Evolutionary conservation across 2,888 invertebrate species (phyloP).

Genomic region (Drosophila flavopinicola): DNA sequence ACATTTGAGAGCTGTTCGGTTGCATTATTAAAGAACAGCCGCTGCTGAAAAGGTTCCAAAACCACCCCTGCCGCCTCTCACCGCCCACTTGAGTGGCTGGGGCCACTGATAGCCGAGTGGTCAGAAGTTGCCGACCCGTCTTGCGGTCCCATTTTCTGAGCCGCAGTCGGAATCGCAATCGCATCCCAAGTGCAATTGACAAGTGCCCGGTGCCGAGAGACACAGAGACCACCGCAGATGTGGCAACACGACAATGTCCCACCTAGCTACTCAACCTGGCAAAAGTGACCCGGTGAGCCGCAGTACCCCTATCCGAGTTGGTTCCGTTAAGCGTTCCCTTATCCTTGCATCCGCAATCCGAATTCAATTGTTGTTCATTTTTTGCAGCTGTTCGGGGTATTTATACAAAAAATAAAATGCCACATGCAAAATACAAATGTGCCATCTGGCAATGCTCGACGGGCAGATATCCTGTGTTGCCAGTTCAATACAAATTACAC

Average conservation of each 20-base stretch:
- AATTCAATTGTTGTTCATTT: constrained; percentile 43
- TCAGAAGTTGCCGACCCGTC: constrained; percentile 22
- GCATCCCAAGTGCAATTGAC: constrained; percentile 50
- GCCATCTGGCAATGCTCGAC: neutral
- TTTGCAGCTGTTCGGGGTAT: constrained; percentile 30
- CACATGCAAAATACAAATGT: constrained; percentile 2
- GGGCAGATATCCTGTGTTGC: neutral
- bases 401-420: constrained; percentile 4
- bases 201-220: constrained; percentile 28
- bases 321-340: too few species aligned
- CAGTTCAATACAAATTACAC: too few species aligned
- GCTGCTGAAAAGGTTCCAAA: neutral
- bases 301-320: too few species aligned
- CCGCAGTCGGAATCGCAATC: constrained; percentile 23
- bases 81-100: too few species aligned
- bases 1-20: neutral
- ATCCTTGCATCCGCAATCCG: neutral
- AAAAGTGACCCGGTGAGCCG: too few species aligned
- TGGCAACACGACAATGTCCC: constrained; percentile 14
- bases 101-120: constrained; percentile 9
- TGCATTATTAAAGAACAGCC: constrained; percentile 19
- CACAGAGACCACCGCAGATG: constrained; percentile 31
- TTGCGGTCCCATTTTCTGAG: constrained; percentile 34
- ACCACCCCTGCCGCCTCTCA: neutral
- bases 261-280: neutral